Conservation (phyloP, 92 coral and sea anemone genomes). For the Actinernus sp. region DNA sequence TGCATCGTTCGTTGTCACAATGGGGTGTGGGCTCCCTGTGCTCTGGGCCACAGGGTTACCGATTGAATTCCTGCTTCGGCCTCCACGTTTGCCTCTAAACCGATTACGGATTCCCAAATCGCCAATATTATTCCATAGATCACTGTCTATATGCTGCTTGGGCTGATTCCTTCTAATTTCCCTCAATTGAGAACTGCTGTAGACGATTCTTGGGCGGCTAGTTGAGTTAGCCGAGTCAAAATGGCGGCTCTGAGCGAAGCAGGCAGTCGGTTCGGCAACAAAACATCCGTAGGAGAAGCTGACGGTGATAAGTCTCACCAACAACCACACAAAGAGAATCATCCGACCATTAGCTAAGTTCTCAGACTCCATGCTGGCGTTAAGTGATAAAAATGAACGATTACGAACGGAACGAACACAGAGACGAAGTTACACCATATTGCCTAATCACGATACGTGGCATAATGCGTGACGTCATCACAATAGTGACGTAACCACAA, state of each 20-base stretch:
- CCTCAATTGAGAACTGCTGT: slow-evolving; percentile 3
- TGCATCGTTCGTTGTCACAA: neutral
- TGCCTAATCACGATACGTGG: no score
- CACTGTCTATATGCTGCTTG: slow-evolving; percentile 3
- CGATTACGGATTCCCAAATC: slow-evolving; percentile 2
- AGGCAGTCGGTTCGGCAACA: slow-evolving; percentile 4
- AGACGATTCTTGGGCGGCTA: slow-evolving; percentile 11
- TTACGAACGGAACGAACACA: slow-evolving; percentile 1
- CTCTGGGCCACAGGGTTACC: slow-evolving; percentile 9
- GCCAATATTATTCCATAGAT: slow-evolving; percentile 7
- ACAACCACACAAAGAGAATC: slow-evolving; percentile 6
- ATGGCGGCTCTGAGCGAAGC: slow-evolving; percentile 17
- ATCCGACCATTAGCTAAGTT: slow-evolving; percentile 10
- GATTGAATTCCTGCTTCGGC: neutral
- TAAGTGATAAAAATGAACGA: neutral
- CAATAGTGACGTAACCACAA: no score
- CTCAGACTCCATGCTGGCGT: slow-evolving; percentile 13
- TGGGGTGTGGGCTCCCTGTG: slow-evolving; percentile 8
- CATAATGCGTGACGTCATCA: no score
- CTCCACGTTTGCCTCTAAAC: slow-evolving; percentile 14
- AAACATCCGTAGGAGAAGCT: neutral
- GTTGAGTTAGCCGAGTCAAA: slow-evolving; percentile 4
- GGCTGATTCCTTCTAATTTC: slow-evolving; percentile 6
- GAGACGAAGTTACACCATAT: slow-evolving; percentile 10
- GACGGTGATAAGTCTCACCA: slow-evolving; percentile 2